phyloP scores from a whole-genome alignment of 2,888 invertebrate species.

The Hypsopygia costalis region DNA sequence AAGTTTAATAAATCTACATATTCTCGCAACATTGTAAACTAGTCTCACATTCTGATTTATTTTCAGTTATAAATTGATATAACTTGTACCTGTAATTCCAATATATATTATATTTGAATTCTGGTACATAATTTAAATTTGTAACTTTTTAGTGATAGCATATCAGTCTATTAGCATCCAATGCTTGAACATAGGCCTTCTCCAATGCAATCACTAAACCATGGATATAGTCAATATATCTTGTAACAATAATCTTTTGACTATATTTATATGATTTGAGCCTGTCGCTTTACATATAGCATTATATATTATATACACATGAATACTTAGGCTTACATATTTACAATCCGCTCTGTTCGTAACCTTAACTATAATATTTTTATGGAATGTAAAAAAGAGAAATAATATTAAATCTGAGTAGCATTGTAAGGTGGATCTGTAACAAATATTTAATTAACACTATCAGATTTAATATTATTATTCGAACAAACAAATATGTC shows the following conservation, averaged over 20 bases:
- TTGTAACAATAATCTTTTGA: conserved; percentile 1
- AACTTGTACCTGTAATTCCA: not conserved
- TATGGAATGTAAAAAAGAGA: conserved; percentile 68
- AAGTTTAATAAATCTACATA: not conserved
- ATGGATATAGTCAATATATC: not conserved
- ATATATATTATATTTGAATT: not conserved
- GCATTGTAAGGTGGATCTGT: conserved; percentile 15
- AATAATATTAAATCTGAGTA: conserved; percentile 48
- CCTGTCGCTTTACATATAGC: conserved; percentile 38
- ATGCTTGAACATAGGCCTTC: not conserved
- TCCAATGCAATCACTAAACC: not conserved
- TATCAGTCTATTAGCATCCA: not conserved
- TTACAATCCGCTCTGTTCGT: conserved; percentile 59
- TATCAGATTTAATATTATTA: conserved; percentile 19
- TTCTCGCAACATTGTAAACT: not conserved
- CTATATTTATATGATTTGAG: conserved; percentile 22
- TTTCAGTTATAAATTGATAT: not conserved
- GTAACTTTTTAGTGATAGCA: not conserved
- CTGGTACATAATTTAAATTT: not conserved
- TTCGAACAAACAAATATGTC: conserved; percentile 15
- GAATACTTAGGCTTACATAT: conserved; percentile 41
- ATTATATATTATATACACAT: conserved; percentile 71
- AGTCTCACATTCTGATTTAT: not conserved
- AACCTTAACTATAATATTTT: conserved; percentile 40
- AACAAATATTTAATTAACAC: conserved; percentile 19